These are phyloP conservation scores for Eupithecia subfuscata DNA, from an alignment of 2,888 invertebrate species.

Conservation along the genomic window DNA sequence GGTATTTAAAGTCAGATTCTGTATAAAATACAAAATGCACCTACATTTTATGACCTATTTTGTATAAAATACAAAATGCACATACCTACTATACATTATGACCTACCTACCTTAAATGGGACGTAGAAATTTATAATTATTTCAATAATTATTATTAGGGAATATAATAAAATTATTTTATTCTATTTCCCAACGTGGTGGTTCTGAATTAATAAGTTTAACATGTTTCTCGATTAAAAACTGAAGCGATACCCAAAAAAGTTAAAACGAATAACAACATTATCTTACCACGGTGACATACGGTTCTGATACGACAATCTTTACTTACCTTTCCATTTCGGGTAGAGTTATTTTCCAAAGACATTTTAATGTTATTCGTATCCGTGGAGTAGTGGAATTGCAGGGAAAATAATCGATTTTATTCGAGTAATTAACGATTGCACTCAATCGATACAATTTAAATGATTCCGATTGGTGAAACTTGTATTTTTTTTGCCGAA, in stretches of 20 bases:
- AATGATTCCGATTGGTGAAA: slow-evolving; percentile 68
- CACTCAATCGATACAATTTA: slow-evolving; percentile 62
- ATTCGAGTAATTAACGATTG: slow-evolving; percentile 60
- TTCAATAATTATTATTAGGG: too few relatives aligned
- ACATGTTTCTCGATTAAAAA: slow-evolving; percentile 35
- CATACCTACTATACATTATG: not conserved
- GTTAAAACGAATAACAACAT: slow-evolving; percentile 56
- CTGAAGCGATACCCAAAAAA: slow-evolving; percentile 45
- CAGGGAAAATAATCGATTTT: slow-evolving; percentile 46
- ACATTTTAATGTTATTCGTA: slow-evolving; percentile 45
- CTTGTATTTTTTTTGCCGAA: slow-evolving; percentile 50
- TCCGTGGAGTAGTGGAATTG: slow-evolving; percentile 52
- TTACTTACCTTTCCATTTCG: slow-evolving; percentile 57
- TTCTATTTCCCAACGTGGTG: slow-evolving; percentile 3
- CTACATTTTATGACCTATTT: not conserved
- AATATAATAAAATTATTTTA: too few relatives aligned
- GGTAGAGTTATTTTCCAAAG: slow-evolving; percentile 46
- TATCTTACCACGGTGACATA: slow-evolving; percentile 59
- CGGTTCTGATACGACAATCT: slow-evolving; percentile 57
- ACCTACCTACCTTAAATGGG: not conserved
- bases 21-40: not conserved
- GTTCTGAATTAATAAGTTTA: slow-evolving; percentile 31
- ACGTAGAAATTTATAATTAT: not conserved
- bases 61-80: not conserved
- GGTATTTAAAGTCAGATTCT: slow-evolving; percentile 6